Evolutionary conservation across 1,140 invertebrate species (phyloP).

Genomic region (Thalassaphorura encarpata): DNA sequence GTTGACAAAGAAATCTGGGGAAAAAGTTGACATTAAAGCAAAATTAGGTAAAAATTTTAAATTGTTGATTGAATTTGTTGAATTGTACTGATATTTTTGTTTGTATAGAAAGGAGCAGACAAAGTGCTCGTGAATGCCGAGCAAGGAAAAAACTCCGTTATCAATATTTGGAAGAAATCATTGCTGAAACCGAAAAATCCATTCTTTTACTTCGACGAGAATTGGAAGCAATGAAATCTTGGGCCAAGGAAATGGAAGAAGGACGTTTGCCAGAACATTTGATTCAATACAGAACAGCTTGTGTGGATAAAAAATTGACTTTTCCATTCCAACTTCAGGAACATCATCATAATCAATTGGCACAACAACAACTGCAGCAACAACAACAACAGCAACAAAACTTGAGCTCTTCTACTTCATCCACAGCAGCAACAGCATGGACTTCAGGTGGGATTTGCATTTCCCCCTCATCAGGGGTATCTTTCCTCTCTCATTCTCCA

Average conservation of each 20-base stretch:
- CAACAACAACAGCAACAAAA: slow-evolving; percentile 4
- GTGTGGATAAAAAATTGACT: slow-evolving; percentile 18
- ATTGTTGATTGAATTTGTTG: too few species aligned
- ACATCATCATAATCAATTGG: slow-evolving; percentile 12
- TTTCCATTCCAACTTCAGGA: slow-evolving; percentile 14
- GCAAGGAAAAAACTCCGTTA: slow-evolving; percentile 93
- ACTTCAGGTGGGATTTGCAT: too few species aligned
- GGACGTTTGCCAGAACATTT: slow-evolving; percentile 64
- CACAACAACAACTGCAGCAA: slow-evolving; percentile 9
- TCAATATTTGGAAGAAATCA: slow-evolving; percentile 93
- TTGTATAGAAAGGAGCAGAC: slow-evolving; percentile 91
- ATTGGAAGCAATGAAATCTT: slow-evolving; percentile 70
- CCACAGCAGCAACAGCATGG: too few species aligned
- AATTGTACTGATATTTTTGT: too few species aligned
- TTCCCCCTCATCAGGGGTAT: too few species aligned
- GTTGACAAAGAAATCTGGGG: slow-evolving; percentile 62
- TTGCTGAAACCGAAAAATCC: slow-evolving; percentile 86
- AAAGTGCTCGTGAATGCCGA: slow-evolving; percentile 92
- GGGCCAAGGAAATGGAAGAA: slow-evolving; percentile 66
- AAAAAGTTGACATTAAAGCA: slow-evolving; percentile 87
- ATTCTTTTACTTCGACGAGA: slow-evolving; percentile 82
- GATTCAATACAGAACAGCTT: slow-evolving; percentile 41
- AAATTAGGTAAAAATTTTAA: too few species aligned
- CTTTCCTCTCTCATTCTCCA: too few species aligned
- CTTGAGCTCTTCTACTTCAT: too few species aligned